Evolutionary conservation across 1,140 invertebrate species (phyloP).

Genomic region (Papilio dardanus): DNA sequence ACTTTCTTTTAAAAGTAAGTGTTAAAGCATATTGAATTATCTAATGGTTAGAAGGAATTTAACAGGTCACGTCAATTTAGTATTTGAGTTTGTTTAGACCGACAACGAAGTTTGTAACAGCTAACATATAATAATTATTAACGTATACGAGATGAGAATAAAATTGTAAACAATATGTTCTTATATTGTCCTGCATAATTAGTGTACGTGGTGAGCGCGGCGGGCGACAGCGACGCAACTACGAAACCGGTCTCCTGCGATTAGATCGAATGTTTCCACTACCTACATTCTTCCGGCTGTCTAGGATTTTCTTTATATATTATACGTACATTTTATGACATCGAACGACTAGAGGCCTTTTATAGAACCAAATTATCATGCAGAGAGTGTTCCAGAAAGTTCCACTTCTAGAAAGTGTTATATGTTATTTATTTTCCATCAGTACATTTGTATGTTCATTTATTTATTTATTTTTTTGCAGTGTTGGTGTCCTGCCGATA

Average conservation of each 20-base stretch:
- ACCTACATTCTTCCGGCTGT: background rate
- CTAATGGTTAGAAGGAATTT: background rate
- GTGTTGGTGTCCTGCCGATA: no score
- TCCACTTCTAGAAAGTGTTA: background rate
- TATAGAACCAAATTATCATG: no score
- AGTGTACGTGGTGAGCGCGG: background rate
- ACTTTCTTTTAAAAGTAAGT: background rate
- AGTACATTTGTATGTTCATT: background rate
- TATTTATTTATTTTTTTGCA: no score
- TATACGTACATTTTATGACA: background rate
- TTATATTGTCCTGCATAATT: background rate
- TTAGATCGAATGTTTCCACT: conserved; percentile 21
- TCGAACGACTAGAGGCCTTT: background rate
- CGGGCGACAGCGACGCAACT: background rate
- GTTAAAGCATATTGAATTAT: background rate
- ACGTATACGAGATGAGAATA: no score
- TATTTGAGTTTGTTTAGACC: background rate
- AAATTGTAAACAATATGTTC: background rate
- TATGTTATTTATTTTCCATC: background rate
- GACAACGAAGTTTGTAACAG: no score
- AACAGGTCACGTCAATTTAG: background rate
- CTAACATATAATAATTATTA: no score
- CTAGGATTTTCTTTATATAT: background rate
- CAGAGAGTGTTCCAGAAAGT: background rate
- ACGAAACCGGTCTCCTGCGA: conserved; percentile 5